Conservation (phyloP, 2,888 invertebrate species). For the Minunthozetes semirufus region DNA sequence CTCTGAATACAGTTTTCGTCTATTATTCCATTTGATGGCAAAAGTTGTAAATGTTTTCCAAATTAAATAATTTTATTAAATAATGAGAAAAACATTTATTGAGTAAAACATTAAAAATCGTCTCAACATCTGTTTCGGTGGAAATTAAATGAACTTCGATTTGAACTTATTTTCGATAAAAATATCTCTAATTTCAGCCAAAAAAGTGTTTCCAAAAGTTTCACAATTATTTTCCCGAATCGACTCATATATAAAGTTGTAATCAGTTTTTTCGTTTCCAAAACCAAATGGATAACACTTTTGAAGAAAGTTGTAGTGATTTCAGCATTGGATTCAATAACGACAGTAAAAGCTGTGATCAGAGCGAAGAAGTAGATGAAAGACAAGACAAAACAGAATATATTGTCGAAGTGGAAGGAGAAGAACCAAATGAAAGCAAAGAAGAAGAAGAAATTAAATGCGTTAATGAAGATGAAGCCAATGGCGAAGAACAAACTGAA, state of each 20-base stretch:
- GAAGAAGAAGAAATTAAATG: background rate
- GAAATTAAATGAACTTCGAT: conserved; percentile 4
- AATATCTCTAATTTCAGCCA: background rate
- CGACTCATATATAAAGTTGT: background rate
- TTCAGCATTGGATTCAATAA: background rate
- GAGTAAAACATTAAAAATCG: background rate
- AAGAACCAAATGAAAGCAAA: background rate
- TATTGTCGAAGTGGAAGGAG: background rate
- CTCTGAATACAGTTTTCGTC: too few relatives aligned
- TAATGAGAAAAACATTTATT: background rate
- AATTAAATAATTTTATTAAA: background rate
- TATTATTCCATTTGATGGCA: too few relatives aligned
- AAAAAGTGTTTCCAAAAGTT: background rate
- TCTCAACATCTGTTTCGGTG: background rate
- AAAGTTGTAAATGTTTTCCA: background rate
- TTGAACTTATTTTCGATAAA: background rate
- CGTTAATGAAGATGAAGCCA: background rate
- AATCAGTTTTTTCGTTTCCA: background rate
- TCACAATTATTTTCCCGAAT: background rate
- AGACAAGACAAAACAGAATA: background rate
- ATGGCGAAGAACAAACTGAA: background rate
- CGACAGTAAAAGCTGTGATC: background rate
- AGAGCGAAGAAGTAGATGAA: background rate
- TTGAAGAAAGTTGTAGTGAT: background rate
- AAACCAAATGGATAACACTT: background rate